These are phyloP conservation scores for Aphrocallistes beatrix DNA, from an alignment of 37 sponge, comb jelly and placozoan species.

Conservation along the genomic window DNA sequence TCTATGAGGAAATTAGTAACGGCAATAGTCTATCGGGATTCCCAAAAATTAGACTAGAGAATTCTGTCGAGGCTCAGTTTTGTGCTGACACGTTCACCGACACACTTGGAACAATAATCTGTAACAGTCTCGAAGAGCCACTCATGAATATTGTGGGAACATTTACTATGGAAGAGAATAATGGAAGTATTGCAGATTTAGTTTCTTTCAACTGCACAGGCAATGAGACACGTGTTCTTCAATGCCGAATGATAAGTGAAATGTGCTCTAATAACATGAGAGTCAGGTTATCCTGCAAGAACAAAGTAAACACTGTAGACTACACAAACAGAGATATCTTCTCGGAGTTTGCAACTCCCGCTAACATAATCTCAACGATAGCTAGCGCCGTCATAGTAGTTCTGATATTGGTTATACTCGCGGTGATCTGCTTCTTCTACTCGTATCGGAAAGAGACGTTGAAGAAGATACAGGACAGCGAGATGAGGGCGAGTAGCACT, in stretches of 20 bases:
- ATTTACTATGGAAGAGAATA: background rate
- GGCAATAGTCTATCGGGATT: background rate
- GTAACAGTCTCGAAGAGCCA: background rate
- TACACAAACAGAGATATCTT: background rate
- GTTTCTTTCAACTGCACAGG: background rate
- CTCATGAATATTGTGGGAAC: background rate
- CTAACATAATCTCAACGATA: background rate
- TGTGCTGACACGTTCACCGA: conserved; percentile 1
- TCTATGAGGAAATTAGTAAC: background rate
- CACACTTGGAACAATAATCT: background rate
- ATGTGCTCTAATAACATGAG: background rate
- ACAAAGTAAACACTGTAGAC: too few species aligned
- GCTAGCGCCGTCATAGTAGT: background rate
- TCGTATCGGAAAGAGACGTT: background rate
- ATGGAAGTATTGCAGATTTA: background rate
- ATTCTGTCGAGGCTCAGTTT: background rate
- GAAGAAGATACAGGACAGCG: background rate
- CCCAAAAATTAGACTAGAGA: background rate
- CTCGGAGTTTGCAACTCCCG: background rate
- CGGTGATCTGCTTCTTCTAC: background rate
- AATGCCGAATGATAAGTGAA: background rate
- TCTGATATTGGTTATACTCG: background rate
- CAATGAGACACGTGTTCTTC: background rate
- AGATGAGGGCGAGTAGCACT: too few species aligned
- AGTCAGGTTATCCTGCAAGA: background rate